These are phyloP conservation scores for Tetheella fluctuosa DNA, from an alignment of 2,888 invertebrate genomes.

Conservation along the genomic window DNA sequence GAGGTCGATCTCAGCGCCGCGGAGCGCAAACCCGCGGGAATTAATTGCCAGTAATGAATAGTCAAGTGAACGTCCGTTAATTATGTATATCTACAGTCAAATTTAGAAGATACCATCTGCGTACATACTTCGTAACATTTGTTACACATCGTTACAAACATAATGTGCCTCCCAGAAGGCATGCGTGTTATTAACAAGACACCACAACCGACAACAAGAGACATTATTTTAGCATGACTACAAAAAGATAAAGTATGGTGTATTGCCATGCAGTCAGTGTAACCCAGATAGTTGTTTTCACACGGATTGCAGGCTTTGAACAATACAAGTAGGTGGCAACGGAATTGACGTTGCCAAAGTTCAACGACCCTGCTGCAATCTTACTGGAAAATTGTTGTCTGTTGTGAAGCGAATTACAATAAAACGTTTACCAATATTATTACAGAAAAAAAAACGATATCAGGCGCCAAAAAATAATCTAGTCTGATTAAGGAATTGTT, in stretches of 20 bases:
- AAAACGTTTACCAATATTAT: slow-evolving; percentile 17
- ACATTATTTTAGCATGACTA: slow-evolving; percentile 31
- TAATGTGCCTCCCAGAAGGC: background rate
- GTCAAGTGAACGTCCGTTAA: slow-evolving; percentile 82
- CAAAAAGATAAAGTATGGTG: slow-evolving; percentile 32
- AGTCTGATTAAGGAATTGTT: too few relatives aligned
- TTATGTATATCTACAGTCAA: slow-evolving; percentile 66
- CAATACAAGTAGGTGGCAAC: slow-evolving; percentile 62
- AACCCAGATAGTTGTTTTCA: slow-evolving; percentile 69
- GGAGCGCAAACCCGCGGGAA: slow-evolving; percentile 82
- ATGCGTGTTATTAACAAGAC: background rate
- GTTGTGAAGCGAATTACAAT: slow-evolving; percentile 34
- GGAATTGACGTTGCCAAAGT: slow-evolving; percentile 51
- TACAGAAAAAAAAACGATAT: background rate
- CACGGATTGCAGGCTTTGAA: slow-evolving; percentile 71
- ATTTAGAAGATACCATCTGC: slow-evolving; percentile 23
- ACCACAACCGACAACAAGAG: background rate
- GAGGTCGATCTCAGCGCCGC: slow-evolving; percentile 83
- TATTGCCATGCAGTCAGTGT: slow-evolving; percentile 47
- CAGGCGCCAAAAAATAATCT: background rate
- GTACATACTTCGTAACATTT: background rate
- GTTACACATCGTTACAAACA: background rate
- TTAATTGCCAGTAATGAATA: slow-evolving; percentile 85
- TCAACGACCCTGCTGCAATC: slow-evolving; percentile 56
- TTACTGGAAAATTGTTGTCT: slow-evolving; percentile 36